Percentiles rank a stretch among this genome's conserved stretches.
phyloP scores from a whole-genome alignment of 2,113 vertebrate species.

The Ia io region DNA sequence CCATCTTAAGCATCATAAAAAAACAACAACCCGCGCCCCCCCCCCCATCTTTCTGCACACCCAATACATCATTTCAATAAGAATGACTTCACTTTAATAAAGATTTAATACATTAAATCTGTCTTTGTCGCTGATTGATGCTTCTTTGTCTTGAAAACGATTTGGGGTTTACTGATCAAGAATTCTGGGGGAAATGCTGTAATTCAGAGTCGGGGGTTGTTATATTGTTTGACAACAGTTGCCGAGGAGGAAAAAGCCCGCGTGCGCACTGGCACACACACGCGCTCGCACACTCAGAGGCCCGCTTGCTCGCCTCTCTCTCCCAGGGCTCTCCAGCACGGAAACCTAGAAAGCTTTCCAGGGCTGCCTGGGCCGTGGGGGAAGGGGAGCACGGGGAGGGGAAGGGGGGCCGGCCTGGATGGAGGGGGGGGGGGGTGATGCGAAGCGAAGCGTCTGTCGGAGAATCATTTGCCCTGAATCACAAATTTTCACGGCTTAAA shows the following conservation, averaged over 20 bases:
- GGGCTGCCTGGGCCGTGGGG: background rate
- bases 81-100: constrained; percentile 76
- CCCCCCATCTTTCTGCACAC: constrained; percentile 48
- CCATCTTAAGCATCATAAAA: background rate
- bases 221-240: constrained; percentile 41
- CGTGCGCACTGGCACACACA: constrained; percentile 67
- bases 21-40: background rate
- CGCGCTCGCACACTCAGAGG: background rate
- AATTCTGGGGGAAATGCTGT: constrained; percentile 47
- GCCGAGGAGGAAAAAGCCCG: background rate
- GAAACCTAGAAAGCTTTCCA: constrained; percentile 79
- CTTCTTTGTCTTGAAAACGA: constrained; percentile 73
- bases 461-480: constrained; percentile 87
- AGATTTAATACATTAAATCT: constrained; percentile 77
- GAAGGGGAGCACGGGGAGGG: background rate
- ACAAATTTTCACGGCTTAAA: constrained; percentile 86
- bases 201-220: constrained; percentile 45
- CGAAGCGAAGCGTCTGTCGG: constrained; percentile 62
- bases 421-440: background rate
- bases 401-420: background rate
- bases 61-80: constrained; percentile 68
- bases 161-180: constrained; percentile 59
- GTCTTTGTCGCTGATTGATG: constrained; percentile 73
- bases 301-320: constrained; percentile 66
- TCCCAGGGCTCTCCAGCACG: background rate